Conservation (phyloP, 2,113 vertebrate species). For the Lampris megalopsis region DNA sequence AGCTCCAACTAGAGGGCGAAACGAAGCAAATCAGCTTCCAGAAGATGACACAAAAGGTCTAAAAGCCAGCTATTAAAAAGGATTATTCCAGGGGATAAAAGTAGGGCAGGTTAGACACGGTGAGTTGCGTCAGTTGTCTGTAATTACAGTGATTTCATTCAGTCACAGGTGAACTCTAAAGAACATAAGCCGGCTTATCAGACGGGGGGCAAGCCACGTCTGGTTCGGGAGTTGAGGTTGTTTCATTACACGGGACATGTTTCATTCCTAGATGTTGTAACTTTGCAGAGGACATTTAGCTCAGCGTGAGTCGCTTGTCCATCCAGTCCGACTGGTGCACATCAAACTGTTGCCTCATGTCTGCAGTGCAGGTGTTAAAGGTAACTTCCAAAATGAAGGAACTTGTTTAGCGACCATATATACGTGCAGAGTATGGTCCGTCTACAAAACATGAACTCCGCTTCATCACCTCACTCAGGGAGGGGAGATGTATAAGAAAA, state of each 20-base stretch:
- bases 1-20: neutral
- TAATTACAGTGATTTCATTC: conserved; percentile 9
- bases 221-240: neutral
- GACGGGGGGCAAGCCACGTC: neutral
- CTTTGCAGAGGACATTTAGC: conserved; percentile 17
- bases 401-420: too few relatives aligned
- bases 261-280: conserved; percentile 27
- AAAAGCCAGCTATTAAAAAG: neutral
- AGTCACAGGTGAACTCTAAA: neutral
- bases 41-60: too few relatives aligned
- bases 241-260: neutral
- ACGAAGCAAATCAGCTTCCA: neutral
- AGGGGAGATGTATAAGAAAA: neutral
- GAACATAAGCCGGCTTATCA: conserved; percentile 1
- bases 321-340: neutral
- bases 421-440: too few relatives aligned
- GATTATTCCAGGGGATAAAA: neutral
- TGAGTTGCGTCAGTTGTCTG: neutral
- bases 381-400: neutral
- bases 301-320: neutral
- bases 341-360: neutral
- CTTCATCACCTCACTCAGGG: neutral
- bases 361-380: neutral
- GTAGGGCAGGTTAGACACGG: neutral
- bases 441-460: too few relatives aligned